Evolutionary conservation across 2,797 vertebrate species (phyloP), one percentile per base, ranked within the genome.

Genomic region (Babyrousa celebensis): DNA sequence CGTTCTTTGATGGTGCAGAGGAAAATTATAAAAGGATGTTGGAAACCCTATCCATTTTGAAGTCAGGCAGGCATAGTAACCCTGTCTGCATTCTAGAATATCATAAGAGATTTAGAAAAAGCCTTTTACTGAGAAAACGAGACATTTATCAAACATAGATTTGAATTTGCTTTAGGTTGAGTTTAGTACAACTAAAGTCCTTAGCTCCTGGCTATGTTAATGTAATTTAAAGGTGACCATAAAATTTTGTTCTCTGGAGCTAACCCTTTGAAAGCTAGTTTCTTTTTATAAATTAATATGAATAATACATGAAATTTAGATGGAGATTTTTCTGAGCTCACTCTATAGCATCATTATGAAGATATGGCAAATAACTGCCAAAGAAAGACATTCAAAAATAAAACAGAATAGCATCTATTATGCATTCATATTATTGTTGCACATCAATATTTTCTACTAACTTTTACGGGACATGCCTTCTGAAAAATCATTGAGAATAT

Each of bases 221-320:
- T 97, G 87, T 89, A 97, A 97, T 96, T 97, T 95, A 96, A 97
- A 97, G 71, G 78, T 77, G 65, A 93, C 89, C 87, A 95, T 97
- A 97, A 97, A 93, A 93, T 85, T 96, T 97, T 97, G 60, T 93
- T 95, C 87, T 96, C 84, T 93, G 56, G 71, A 97, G 87, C 96
- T 96, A 96, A 96, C 89, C 60, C 75, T 96, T 95, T 96, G 91
- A 97, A 97, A 96, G 67, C 83, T 95, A 96, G 89, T 83, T 89
- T 79, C 62, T 87, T 96, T 97, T 96, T 91, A 48, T 48, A 97
- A 97, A 96, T 96, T 97, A 96, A 63, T 80, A 96, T 97, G 95
- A 97, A 97, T 97, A 97, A 97, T 91, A 95, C 95, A 95, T 97
- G 84, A 97, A 97, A 95, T 95, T 56, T 75, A 94, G 89, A 95